Evolutionary conservation across 2,113 vertebrate genomes (phyloP), one percentile per base, ranked within the genome.

Genomic region (Emberiza fucata): DNA sequence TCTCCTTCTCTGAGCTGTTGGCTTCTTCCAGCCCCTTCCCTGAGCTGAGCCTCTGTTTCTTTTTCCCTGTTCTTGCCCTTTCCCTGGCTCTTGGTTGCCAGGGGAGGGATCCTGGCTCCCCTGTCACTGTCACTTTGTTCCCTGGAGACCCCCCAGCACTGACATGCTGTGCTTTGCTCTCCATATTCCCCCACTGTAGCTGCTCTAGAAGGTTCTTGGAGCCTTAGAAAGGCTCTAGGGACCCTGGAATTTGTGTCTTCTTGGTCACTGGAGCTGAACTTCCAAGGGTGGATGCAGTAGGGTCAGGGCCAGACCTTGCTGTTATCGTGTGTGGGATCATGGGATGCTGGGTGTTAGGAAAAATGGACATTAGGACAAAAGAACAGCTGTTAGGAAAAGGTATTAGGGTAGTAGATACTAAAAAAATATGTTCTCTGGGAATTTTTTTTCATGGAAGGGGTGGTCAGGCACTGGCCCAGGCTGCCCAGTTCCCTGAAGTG

Each of bases 181-280:
- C 0, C 0, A 14, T 6, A 0, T 53, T 92, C 23, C 51, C 45
- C 11, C 13, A 0, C 17, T 2, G 1, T 7, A 25, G 16, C 37
- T 60, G 4, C 65, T 60, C 63, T 23, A 3, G 70, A 66, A 23
- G 6, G 27, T 28, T 56, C 83, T 69, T 42, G 6, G 19, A 16
- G n/a, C 33, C n/a, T 35, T 59, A 35, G 17, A n/a, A 54, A 13
- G 9, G 9, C 12, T 3, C 18, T 4, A n/a, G 8, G 21, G 9
- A 65, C 21, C 28, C 15, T 22, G 19, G 28, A 11, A 14, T 56
- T 64, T 51, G 5, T 28, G 70, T 68, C 2, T 44, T 69, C 42
- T 50, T 2, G 3, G 6, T 53, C 37, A 3, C 45, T 48, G 81
- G 35, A 79, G 51, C 23, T 63, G 71, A 87, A n/a, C 22, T 69